Conservation (phyloP, 2,797 vertebrate genomes). For the Odontamblyopus lacepedii region DNA sequence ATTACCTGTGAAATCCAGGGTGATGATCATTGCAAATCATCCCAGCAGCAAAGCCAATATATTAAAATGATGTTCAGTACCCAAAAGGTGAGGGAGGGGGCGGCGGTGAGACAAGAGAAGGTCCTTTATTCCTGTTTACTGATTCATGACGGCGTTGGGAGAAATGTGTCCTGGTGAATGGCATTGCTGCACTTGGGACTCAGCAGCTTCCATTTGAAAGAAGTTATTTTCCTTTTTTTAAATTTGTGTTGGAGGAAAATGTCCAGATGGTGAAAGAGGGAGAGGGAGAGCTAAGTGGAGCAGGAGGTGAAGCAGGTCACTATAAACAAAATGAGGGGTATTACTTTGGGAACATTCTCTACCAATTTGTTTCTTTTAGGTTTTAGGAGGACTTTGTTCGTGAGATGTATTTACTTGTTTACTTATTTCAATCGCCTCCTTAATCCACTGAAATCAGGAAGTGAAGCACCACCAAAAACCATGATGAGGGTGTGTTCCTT, state of each 20-base stretch:
- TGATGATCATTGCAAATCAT: constrained; percentile 20
- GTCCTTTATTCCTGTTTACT: constrained; percentile 60
- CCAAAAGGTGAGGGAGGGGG: not conserved
- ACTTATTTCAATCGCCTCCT: too few species aligned
- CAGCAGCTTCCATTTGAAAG: not conserved
- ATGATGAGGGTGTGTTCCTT: too few species aligned
- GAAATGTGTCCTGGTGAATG: constrained; percentile 68
- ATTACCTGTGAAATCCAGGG: constrained; percentile 25
- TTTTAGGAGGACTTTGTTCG: too few species aligned
- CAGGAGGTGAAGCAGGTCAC: not conserved
- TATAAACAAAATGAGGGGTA: not conserved
- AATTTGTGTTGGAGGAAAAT: not conserved
- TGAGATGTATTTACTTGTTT: too few species aligned
- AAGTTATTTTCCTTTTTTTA: not conserved
- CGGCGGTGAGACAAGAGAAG: constrained; percentile 34
- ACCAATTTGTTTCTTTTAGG: too few species aligned
- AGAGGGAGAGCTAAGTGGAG: not conserved
- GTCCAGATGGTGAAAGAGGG: not conserved
- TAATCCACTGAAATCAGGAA: too few species aligned
- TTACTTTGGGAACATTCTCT: too few species aligned
- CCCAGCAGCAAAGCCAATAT: constrained; percentile 26
- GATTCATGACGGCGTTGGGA: constrained; percentile 62
- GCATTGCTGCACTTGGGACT: constrained; percentile 26
- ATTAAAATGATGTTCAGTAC: constrained; percentile 39
- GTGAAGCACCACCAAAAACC: too few species aligned